phyloP scores from a whole-genome alignment of 2,888 invertebrate genomes.

The Chironomus riparius region DNA sequence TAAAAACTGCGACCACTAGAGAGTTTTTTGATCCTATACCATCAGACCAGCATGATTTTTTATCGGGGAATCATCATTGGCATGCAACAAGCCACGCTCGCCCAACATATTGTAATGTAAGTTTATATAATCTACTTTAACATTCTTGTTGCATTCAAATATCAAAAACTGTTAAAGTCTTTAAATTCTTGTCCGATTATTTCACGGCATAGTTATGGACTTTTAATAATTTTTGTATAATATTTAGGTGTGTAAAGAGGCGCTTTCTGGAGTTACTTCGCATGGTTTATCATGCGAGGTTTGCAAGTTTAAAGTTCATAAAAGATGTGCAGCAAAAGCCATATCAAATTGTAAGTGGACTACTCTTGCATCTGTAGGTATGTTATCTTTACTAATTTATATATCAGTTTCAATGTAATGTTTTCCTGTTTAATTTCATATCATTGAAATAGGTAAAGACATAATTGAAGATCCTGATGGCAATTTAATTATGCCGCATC shows the following conservation, averaged over 20 bases:
- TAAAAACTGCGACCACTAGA: conserved; percentile 62
- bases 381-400: neutral
- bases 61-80: conserved; percentile 67
- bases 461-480: conserved; percentile 89
- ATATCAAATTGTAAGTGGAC: conserved; percentile 97
- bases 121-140: neutral
- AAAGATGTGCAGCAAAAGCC: conserved; percentile 86
- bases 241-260: conserved; percentile 62
- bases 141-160: too few species aligned
- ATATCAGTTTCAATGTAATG: too few species aligned
- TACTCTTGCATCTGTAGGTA: conserved; percentile 85
- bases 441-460: conserved; percentile 48
- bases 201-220: too few species aligned
- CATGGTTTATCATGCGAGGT: conserved; percentile 95
- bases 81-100: conserved; percentile 89
- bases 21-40: conserved; percentile 45
- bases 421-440: too few species aligned
- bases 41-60: conserved; percentile 55
- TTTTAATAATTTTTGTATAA: too few species aligned
- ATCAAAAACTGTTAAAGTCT: too few species aligned
- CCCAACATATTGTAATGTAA: conserved; percentile 92
- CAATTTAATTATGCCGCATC: conserved; percentile 90
- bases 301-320: conserved; percentile 96
- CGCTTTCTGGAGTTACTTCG: conserved; percentile 85
- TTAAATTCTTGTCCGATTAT: too few species aligned